phyloP scores from a whole-genome alignment of 1,140 invertebrate species.

The fruit fly (Drosophila melanogaster) region DNA sequence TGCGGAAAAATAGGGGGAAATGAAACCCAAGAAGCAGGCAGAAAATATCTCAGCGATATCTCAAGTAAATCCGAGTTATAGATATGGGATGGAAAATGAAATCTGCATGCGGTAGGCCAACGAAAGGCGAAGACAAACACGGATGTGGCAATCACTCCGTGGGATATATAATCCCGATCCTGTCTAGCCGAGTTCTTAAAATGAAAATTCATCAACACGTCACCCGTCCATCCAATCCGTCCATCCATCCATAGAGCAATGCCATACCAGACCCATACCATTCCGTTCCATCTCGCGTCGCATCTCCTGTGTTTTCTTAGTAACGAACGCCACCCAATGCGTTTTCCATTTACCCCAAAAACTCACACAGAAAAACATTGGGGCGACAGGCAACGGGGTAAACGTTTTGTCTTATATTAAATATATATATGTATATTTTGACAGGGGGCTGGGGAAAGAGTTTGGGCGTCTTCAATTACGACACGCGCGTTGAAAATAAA shows the following conservation, averaged over 20 bases:
- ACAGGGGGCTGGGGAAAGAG: constrained; percentile 49
- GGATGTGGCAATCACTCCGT: constrained; percentile 78
- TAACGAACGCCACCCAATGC: constrained; percentile 81
- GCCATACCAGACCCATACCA: constrained; percentile 16
- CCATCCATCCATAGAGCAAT: constrained; percentile 35
- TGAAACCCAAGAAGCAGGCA: constrained; percentile 6
- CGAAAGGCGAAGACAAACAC: constrained; percentile 56
- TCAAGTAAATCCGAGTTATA: constrained; percentile 41
- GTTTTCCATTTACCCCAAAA: constrained; percentile 77
- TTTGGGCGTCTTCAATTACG: constrained; percentile 76
- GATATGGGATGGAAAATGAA: constrained; percentile 16
- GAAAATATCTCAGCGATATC: constrained; percentile 31
- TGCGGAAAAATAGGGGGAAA: constrained; percentile 10
- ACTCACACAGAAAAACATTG: constrained; percentile 7
- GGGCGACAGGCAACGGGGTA: constrained; percentile 63
- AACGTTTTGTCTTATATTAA: constrained; percentile 64
- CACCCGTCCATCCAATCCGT: constrained; percentile 33
- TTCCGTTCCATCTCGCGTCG: constrained; percentile 8
- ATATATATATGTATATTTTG: constrained; percentile 63
- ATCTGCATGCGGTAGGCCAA: constrained; percentile 61
- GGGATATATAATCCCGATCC: constrained; percentile 61
- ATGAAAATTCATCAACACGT: constrained; percentile 83
- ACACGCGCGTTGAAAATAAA: constrained; percentile 79
- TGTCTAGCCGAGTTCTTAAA: constrained; percentile 71
- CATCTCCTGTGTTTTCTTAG: constrained; percentile 71